Evolutionary conservation across 2,113 vertebrate species (phyloP).

Genomic region (rabbit (Oryctolagus cuniculus)): mOryCun1.1 NC_091444.1:4554001-4554500

Average conservation of each 20-base stretch:
- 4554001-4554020: neutral
- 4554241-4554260: neutral
- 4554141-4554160: neutral
- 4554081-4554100: no score
- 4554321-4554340: no score
- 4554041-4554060: no score
- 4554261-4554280: neutral
- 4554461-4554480: neutral
- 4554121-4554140: neutral
- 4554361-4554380: neutral
- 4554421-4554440: neutral
- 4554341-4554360: no score
- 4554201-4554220: neutral
- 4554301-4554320: neutral
- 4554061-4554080: neutral
- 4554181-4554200: neutral
- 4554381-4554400: neutral
- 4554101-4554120: neutral
- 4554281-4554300: neutral
- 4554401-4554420: neutral
- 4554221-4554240: neutral
- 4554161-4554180: neutral
- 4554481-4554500: neutral
- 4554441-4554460: neutral
- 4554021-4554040: neutral